phyloP scores from a whole-genome alignment of 1,140 invertebrate genomes.

The Wiebesia pumilae region DNA sequence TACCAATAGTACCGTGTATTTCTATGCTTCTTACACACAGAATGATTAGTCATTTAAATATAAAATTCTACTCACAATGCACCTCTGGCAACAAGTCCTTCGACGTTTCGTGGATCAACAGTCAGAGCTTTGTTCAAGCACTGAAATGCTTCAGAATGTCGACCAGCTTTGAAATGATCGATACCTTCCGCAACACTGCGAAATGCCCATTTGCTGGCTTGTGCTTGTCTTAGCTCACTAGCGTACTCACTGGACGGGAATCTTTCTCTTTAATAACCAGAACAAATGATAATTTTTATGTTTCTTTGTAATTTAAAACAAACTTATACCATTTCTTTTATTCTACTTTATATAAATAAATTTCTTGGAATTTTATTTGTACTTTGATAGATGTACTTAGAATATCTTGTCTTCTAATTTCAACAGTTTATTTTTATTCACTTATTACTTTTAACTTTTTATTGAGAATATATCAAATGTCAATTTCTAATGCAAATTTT shows the following conservation, averaged over 20 bases:
- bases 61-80: slow-evolving; percentile 81
- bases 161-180: slow-evolving; percentile 92
- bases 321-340: too few species aligned
- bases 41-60: neutral
- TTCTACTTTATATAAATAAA: too few species aligned
- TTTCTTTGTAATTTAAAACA: neutral
- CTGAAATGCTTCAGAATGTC: slow-evolving; percentile 94
- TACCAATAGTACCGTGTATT: too few species aligned
- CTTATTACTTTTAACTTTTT: too few species aligned
- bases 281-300: neutral
- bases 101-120: slow-evolving; percentile 94
- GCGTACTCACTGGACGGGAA: slow-evolving; percentile 89
- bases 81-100: slow-evolving; percentile 94
- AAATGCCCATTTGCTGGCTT: slow-evolving; percentile 95
- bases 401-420: neutral
- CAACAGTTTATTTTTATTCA: too few species aligned
- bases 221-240: slow-evolving; percentile 87
- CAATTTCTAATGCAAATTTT: too few species aligned
- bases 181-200: slow-evolving; percentile 94
- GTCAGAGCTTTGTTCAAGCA: slow-evolving; percentile 94
- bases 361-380: too few species aligned
- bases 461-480: too few species aligned
- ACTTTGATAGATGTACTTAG: too few species aligned
- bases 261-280: slow-evolving; percentile 77
- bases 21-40: too few species aligned